A percentile compares a stretch with the other conserved stretches of the same genome.
phyloP scores from a whole-genome alignment of 2,797 vertebrate species.

The Falco novaeseelandiae region DNA sequence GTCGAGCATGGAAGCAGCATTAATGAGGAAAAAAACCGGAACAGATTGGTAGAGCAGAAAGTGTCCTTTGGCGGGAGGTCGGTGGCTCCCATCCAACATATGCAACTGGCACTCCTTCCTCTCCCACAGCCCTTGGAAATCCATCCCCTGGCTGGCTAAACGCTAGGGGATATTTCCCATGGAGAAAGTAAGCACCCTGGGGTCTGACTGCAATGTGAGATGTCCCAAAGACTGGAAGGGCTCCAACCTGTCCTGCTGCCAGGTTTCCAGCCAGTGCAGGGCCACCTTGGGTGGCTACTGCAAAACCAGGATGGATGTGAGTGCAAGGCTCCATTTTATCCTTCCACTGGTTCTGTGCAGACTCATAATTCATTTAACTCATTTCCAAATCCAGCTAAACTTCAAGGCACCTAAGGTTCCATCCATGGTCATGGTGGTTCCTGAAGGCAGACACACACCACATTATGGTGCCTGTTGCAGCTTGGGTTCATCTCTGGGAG shows the following conservation, averaged over 20 bases:
- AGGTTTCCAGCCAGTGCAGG: neutral
- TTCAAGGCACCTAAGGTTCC: neutral
- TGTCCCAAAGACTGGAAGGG: neutral
- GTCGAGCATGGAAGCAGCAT: neutral
- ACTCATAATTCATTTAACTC: neutral
- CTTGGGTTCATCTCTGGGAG: neutral
- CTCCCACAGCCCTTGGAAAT: neutral
- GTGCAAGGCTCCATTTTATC: neutral
- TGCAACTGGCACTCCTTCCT: neutral
- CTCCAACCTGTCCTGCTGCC: neutral
- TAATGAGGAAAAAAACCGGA: neutral
- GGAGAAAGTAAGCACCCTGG: neutral
- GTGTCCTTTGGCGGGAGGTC: slow-evolving; percentile 23
- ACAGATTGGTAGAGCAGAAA: neutral
- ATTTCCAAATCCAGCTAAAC: neutral
- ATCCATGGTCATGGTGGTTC: neutral
- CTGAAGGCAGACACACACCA: neutral
- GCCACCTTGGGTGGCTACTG: neutral
- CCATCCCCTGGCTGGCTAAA: neutral
- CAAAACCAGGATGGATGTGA: neutral
- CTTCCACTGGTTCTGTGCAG: neutral
- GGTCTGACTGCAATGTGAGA: rapidly evolving
- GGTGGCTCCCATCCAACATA: neutral
- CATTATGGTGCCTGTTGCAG: neutral
- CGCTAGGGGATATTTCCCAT: neutral